Percentiles rank a stretch among this genome's conserved stretches.
Conservation (phyloP, 37 sponge, comb jelly and placozoan species). For the Tethya wilhelma region DNA sequence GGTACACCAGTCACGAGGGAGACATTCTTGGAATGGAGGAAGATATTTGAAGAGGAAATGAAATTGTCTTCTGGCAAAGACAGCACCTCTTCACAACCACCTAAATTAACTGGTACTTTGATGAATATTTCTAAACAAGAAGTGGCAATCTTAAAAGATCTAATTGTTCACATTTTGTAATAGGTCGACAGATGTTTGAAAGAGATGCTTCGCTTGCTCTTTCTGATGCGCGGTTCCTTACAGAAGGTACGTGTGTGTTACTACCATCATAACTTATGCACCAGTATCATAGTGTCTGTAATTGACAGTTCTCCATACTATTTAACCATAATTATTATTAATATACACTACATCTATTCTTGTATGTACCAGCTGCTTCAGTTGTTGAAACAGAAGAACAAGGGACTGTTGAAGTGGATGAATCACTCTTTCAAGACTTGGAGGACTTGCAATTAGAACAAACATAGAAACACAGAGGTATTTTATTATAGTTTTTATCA, state of each 20-base stretch:
- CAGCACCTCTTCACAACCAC: not conserved
- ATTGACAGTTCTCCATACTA: too few relatives aligned
- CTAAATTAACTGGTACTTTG: not conserved
- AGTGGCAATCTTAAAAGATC: not conserved
- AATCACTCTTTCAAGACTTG: conserved; percentile 76
- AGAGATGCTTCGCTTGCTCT: conserved; percentile 78
- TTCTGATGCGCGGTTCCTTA: conserved; percentile 73
- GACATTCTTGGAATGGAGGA: conserved; percentile 75
- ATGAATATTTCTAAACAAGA: not conserved
- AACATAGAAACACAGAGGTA: too few relatives aligned
- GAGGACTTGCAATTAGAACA: conserved; percentile 57
- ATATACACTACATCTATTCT: too few relatives aligned
- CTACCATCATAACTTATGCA: too few relatives aligned
- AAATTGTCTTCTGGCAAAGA: too few relatives aligned
- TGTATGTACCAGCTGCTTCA: conserved; percentile 19
- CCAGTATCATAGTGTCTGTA: too few relatives aligned
- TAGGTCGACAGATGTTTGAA: conserved; percentile 89
- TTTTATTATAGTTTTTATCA: not conserved
- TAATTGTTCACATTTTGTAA: not conserved
- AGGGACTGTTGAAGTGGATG: conserved; percentile 70
- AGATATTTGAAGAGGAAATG: conserved; percentile 73
- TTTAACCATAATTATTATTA: too few relatives aligned
- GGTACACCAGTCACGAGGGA: conserved; percentile 87
- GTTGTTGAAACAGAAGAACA: not conserved
- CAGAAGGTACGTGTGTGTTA: conserved; percentile 40